Base-by-base conservation (phyloP, 2,888 invertebrate genomes). In the Cerastoderma edule region DNA sequence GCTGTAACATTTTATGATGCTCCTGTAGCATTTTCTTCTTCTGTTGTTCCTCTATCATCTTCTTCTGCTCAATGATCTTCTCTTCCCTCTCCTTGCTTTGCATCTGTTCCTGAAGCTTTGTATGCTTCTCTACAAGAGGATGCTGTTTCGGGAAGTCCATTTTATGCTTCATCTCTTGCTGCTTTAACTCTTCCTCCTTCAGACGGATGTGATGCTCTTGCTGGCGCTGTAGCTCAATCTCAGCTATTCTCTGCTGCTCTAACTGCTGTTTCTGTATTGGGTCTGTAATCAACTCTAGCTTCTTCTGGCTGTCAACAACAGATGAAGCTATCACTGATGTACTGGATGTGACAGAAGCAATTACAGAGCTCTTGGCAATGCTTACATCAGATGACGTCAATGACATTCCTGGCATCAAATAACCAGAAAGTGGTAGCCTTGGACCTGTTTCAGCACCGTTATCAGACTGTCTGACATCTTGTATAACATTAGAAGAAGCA, bases 191-290 rank as follows among this genome's bases (percentile, higher is more conserved):
- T 33, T 75, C 69, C 27, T 76, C 65, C 35, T 73, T 67, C 35
- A 73, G 39, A 44, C 78, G 65, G 13, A 80, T 65, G 54, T 83
- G 74, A 46, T 80, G 75, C 53, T 74, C 75, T 30, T 78, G 80
- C 27, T 80, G 73, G 28, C 71, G 50, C 60, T 74, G 67, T 22
- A 73, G 65, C 44, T 76, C 78, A 50, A 75, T 66, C 28, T 72
- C 72, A 16, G 69, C 77, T 35, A 69, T 6, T 27, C 67, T 44
- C 57, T 81, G 48, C 19, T 66, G 56, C 56, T 79, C 63, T n/a
- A 67, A 71, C 50, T 72, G 80, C 19, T 76, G 72, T 16, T 56
- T 19, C 44, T 69, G 77, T 56, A 22, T 19, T 30, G 19, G 66
- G 3, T 66, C 48, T 2, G 50, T 63, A 39, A 72, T 50, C 30